Evolutionary conservation across 2,113 vertebrate species (phyloP).

Genomic region (Tragelaphus scriptus): DNA sequence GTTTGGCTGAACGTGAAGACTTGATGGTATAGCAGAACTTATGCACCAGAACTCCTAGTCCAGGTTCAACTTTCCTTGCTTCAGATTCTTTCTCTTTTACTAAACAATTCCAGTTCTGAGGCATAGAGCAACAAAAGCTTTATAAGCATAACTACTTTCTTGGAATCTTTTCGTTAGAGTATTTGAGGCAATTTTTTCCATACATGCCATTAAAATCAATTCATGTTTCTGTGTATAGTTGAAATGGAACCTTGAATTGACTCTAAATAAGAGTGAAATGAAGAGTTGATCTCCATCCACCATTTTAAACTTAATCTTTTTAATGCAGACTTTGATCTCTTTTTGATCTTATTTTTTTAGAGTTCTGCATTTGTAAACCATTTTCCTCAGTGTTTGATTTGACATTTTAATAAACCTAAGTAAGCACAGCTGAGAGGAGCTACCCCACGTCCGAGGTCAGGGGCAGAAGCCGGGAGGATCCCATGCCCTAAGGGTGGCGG

Average conservation of each 20-base stretch:
- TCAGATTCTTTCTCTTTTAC: not conserved
- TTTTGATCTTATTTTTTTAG: not conserved
- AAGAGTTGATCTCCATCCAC: not conserved
- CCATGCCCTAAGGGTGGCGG: no score
- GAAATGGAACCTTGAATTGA: not conserved
- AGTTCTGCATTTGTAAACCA: not conserved
- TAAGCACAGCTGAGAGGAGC: not conserved
- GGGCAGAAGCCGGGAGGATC: no score
- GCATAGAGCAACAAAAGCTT: not conserved
- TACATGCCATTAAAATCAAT: constrained; percentile 21
- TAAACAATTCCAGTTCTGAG: not conserved
- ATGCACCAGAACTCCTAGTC: not conserved
- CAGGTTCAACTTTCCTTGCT: not conserved
- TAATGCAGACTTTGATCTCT: not conserved
- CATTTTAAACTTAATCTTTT: not conserved
- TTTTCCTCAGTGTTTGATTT: not conserved
- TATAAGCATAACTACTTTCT: not conserved
- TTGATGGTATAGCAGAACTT: not conserved
- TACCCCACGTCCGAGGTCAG: no score
- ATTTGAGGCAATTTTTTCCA: not conserved
- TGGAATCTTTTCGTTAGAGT: not conserved
- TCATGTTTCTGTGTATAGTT: not conserved
- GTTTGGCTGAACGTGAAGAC: not conserved
- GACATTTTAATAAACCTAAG: not conserved
- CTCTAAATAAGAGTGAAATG: constrained; percentile 10